Evolutionary conservation across 2,797 vertebrate species (phyloP), one percentile per base, ranked within the genome.

Genomic region (Phoeniculus purpureus): DNA sequence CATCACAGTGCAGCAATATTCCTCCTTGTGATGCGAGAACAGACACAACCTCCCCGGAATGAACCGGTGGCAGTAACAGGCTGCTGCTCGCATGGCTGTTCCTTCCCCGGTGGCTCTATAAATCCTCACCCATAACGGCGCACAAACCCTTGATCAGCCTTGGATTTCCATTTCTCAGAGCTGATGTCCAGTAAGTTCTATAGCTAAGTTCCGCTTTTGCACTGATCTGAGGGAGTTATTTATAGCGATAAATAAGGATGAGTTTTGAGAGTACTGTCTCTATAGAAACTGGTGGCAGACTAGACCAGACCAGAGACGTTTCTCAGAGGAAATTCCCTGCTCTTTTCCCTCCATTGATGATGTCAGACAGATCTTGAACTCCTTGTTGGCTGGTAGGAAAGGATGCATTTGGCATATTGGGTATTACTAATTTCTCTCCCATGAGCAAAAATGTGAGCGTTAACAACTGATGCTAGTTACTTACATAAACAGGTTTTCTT

Each of bases 261-360:
- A 81, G 72, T 95, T 95, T 94, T 92, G 76, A 83, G 91, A 90
- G 78, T 60, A 78, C 64, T 58, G 84, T 96, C 92, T 96, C 92
- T 96, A 83, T 94, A 96, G 95, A 95, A 96, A 96, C 90, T 89
- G 70, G 70, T 85, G 61, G 31, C 68, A n/a, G 66, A 85, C 79
- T 92, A 92, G 88, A 95, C 59, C 81, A 92, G 88, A 95, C 59
- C 81, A 78, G 89, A 89, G 78, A 94, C 61, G 55, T 82, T 89
- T 90, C 66, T 89, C 70, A 87, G 76, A 83, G 73, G 79, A 95
- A 92, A 92, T 76, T 85, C 76, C 40, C 50, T 71, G 51, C 34
- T 89, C 62, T 76, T 80, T 87, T 92, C 20, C 60, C 31, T 81
- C 80, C 1, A 0, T 67, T 75, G 48, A 83, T 70, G 50, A 51